Base-by-base conservation (phyloP, 2,888 invertebrate genomes). In the Gryllus longicercus region DNA sequence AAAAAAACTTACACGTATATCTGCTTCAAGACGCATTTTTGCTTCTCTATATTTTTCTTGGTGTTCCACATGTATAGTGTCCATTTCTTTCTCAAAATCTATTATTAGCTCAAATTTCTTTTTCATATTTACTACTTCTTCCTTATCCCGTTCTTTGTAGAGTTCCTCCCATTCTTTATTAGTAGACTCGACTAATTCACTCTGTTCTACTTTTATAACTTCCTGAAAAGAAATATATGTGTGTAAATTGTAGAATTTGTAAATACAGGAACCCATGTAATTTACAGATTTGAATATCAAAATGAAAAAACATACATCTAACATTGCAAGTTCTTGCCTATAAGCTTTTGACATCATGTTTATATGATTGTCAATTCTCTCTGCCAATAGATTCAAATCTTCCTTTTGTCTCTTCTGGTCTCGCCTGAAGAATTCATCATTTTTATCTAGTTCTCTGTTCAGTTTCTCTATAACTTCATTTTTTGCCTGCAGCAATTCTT, bases 301-400 rank as follows among this genome's bases (percentile, higher is more conserved):
- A 49, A 76, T 21, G 10, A 50, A 49, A 18, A 16, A 38, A 49
- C 76, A 76, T 21, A 76, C 25, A 16, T 94, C 94, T 79, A 96
- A 92, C 38, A 95, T 86, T 76, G 89, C 88, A 74, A 96, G 86
- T 86, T 97, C 96, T 75, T 92, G 90, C 80, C 91, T 90, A 85
- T 95, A 95, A 0, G 94, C 93, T 83, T 91, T 91, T 83, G 93
- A 92, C 88, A 96, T 92, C 50, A 93, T 91, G 78, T 90, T 89
- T 76, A 93, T 90, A 87, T 96, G 96, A 84, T 93, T 93, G 85
- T 97, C 95, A 83, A 97, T 94, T 85, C 97, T 90, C 80, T 95
- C 93, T 0, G 95, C 93, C 82, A 97, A 88, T 83, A 94, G 90
- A 85, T 93, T 93, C 75, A 97, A 91, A 85, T 97, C 97, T 81